Percentiles rank a stretch among this genome's conserved stretches.
Evolutionary conservation across 2,797 vertebrate genomes (phyloP).

Genomic region (Halcyon leucocephala): DNA sequence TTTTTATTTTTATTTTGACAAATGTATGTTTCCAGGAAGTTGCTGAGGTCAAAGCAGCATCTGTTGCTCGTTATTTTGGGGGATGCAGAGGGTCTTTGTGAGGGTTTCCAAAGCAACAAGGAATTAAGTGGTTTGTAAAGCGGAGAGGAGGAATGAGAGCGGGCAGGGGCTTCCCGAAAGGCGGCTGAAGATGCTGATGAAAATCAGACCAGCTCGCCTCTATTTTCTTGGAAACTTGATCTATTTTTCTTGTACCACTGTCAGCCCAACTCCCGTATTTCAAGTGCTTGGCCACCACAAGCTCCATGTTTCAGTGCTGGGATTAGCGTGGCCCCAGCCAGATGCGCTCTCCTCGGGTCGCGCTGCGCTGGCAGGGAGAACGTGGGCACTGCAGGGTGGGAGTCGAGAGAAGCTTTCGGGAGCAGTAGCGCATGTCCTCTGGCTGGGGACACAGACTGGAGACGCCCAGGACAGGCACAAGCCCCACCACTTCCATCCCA

Average conservation of each 20-base stretch:
- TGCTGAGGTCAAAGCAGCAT: conserved; percentile 91
- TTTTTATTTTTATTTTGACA: conserved; percentile 93
- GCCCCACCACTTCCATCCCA: no score
- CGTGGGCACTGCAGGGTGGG: fast-evolving
- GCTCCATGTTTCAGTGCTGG: background rate
- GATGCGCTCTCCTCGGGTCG: background rate
- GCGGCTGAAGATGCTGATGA: conserved; percentile 76
- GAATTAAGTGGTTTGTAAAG: conserved; percentile 85
- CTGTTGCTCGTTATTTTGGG: conserved; percentile 91
- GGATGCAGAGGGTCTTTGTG: conserved; percentile 84
- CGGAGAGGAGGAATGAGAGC: conserved; percentile 12
- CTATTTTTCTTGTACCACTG: conserved; percentile 46
- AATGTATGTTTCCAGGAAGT: conserved; percentile 94
- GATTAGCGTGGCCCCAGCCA: background rate
- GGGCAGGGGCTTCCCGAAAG: conserved; percentile 78
- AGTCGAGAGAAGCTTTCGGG: background rate
- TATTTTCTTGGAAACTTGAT: conserved; percentile 58
- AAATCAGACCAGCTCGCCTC: conserved; percentile 40
- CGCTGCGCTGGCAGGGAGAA: background rate
- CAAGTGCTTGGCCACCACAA: background rate
- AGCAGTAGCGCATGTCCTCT: background rate
- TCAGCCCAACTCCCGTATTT: background rate
- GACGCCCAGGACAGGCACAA: background rate
- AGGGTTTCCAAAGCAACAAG: conserved; percentile 84
- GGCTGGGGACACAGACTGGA: fast-evolving